phyloP scores from a whole-genome alignment of 2,888 invertebrate genomes.

The Limnephilus auricula region DNA sequence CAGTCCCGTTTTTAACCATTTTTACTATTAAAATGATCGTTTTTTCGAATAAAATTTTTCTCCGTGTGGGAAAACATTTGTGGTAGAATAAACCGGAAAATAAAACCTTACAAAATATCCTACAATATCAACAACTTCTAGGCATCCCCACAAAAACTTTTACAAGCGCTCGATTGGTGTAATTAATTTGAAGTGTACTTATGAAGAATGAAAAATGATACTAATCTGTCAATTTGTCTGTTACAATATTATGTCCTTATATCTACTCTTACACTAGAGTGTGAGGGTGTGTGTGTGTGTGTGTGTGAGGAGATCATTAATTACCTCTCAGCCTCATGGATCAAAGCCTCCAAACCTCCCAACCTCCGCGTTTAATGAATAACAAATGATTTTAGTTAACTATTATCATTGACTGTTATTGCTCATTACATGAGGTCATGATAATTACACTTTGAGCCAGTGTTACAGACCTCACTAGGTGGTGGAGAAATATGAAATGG shows the following conservation, averaged over 20 bases:
- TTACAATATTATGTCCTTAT: slow-evolving; percentile 36
- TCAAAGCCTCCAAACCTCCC: background rate
- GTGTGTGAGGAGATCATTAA: slow-evolving; percentile 17
- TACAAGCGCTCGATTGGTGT: background rate
- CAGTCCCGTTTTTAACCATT: too few species aligned
- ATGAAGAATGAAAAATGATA: slow-evolving; percentile 36
- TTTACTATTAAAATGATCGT: too few species aligned
- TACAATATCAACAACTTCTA: background rate
- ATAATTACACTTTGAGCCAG: slow-evolving; percentile 4
- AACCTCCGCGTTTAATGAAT: slow-evolving; percentile 13
- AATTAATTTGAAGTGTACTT: slow-evolving; percentile 29
- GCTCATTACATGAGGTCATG: slow-evolving; percentile 21
- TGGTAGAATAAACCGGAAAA: too few species aligned
- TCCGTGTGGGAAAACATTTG: too few species aligned
- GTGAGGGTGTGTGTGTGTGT: background rate
- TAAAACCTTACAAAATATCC: too few species aligned
- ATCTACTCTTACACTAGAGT: background rate
- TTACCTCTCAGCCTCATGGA: background rate
- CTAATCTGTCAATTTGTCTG: slow-evolving; percentile 25
- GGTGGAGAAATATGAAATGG: background rate
- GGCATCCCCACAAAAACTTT: background rate
- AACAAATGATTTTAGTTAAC: slow-evolving; percentile 6
- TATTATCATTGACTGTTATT: slow-evolving; percentile 6
- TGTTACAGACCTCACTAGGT: background rate
- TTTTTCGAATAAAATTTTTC: too few species aligned